These are phyloP conservation scores for Recurvirostra avosetta DNA, from an alignment of 2,113 vertebrate species.

Conservation along the genomic window DNA sequence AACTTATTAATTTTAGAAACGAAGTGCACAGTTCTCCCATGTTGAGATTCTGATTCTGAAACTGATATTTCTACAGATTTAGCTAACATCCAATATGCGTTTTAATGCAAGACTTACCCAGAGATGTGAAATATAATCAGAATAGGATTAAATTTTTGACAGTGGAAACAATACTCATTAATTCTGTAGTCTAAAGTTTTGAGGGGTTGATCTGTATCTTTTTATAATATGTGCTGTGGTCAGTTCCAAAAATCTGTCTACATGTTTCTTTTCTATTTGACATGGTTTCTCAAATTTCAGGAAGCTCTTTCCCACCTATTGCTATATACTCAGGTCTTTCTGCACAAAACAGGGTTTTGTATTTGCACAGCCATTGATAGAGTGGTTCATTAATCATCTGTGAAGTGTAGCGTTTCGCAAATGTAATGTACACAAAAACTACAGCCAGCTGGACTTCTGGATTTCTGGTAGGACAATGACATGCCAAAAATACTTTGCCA, in stretches of 20 bases:
- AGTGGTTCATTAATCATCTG: neutral
- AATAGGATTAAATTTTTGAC: constrained; percentile 30
- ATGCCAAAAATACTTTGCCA: neutral
- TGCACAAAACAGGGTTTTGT: neutral
- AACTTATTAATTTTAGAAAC: neutral
- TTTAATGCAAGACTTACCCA: neutral
- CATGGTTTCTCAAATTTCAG: constrained; percentile 30
- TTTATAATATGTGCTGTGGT: constrained; percentile 28
- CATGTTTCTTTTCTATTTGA: constrained; percentile 44
- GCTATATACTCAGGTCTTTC: neutral
- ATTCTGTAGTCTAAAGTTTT: constrained; percentile 23
- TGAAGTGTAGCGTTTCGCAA: neutral
- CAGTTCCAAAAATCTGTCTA: constrained; percentile 61
- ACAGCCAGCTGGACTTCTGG: neutral
- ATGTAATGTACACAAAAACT: neutral
- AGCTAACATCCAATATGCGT: neutral
- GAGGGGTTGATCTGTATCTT: constrained; percentile 36
- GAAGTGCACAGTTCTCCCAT: neutral
- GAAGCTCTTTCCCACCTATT: constrained; percentile 26
- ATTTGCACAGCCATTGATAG: neutral
- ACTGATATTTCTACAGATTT: neutral
- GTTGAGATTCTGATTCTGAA: neutral
- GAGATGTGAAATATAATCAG: constrained; percentile 38
- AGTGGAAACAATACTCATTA: constrained; percentile 25
- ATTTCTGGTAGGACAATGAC: neutral